Conservation (phyloP, 2,113 vertebrate species). For the Lepus timidus region DNA sequence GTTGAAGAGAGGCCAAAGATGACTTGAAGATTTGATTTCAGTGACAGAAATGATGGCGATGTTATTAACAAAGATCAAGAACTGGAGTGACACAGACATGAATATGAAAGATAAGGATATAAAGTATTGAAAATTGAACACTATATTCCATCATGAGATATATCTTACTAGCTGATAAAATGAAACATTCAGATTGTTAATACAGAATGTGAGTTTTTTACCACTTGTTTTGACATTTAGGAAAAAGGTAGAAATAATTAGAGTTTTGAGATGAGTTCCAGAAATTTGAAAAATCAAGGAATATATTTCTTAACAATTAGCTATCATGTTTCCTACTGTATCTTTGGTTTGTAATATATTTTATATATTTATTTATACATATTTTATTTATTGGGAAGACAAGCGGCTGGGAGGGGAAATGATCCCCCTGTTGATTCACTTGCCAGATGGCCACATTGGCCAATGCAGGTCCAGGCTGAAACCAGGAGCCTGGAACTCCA, state of each 20-base stretch:
- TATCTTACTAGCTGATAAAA: slow-evolving; percentile 38
- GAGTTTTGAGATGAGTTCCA: slow-evolving; percentile 20
- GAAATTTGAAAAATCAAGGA: slow-evolving; percentile 41
- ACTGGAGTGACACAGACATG: slow-evolving; percentile 3
- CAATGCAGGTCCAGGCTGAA: too few species aligned
- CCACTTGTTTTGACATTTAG: slow-evolving; percentile 56
- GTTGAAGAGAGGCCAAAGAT: slow-evolving; percentile 14
- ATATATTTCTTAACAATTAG: slow-evolving; percentile 37
- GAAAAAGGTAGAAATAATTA: slow-evolving; percentile 56
- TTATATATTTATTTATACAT: too few species aligned
- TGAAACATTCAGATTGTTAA: slow-evolving; percentile 49
- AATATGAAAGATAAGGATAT: slow-evolving; percentile 24
- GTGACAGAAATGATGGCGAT: not conserved
- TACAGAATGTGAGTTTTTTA: not conserved
- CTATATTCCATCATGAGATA: slow-evolving; percentile 31
- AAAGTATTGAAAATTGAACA: slow-evolving; percentile 39
- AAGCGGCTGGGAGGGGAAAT: too few species aligned
- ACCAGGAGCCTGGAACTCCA: too few species aligned
- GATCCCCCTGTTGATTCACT: too few species aligned
- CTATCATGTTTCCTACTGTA: not conserved
- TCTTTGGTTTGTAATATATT: not conserved
- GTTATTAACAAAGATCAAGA: slow-evolving; percentile 40
- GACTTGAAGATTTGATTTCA: slow-evolving; percentile 19
- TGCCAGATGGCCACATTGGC: too few species aligned
- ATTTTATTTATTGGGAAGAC: too few species aligned